Base-by-base conservation (phyloP, 2,888 invertebrate species). In the Coremacera marginata region DNA sequence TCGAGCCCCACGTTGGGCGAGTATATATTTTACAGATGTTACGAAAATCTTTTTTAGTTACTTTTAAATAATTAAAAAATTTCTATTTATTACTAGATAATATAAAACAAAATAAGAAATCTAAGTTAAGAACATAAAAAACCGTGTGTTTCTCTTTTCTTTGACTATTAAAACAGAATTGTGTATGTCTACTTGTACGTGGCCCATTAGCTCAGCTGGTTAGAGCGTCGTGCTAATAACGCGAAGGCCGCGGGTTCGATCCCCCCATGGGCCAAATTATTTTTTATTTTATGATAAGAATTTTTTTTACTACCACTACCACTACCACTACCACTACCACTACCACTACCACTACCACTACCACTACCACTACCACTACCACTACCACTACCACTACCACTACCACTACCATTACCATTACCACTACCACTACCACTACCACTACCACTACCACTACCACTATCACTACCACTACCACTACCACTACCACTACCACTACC, bases 181-280 rank as follows among this genome's bases (percentile, higher is more conserved):
- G 31, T 25, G 14, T 25, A 2, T 4, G 34, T 5, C 9, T 31
- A 31, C 5, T 4, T 5, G 5, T n/a, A 65, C 4, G 16, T 73
- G 88, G 89, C 88, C 89, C 89, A 89, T 89, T 89, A 89, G 89
- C 89, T 89, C 89, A 89, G 89, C 84, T 89, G 89, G 89, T 89
- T 89, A 89, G 89, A 89, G 89, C 89, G 89, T 89, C 88, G 89
- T 89, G 88, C 89, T 89, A 89, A 88, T 89, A 89, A 89, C 88
- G 88, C 88, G 88, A 89, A 88, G 89, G 89, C 86, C 88, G 87
- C 85, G 87, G 88, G 89, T 89, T 89, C 89, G 89, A 88, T 88
- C 89, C 89, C 87, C 89, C 82, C 88, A 87, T 89, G 88, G 87
- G 88, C 88, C 87, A 89, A 14, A 1, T n/a, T 34, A 14, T 65